Base-by-base conservation (phyloP, 2,888 invertebrate species). In the Lepas anatifera region DNA sequence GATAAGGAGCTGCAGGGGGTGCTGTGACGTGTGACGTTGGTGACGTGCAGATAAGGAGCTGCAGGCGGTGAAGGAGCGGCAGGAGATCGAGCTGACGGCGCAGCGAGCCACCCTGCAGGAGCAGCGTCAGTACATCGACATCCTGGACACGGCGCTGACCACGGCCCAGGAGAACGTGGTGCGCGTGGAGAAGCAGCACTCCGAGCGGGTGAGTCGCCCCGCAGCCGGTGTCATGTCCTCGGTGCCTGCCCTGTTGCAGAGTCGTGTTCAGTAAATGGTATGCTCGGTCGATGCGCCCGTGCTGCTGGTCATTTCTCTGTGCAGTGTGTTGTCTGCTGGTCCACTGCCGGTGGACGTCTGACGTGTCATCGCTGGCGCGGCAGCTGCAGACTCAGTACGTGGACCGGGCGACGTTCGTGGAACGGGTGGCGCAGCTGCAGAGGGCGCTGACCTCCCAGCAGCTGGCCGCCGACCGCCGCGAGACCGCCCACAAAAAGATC, bases 101-200 rank as follows among this genome's bases (percentile, higher is more conserved):
- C 93, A 94, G 79, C 84, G 91, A 75, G 90, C 90, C 25, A 94
- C 94, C 22, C 81, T 95, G 72, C 91, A 93, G 78, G 95, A 95
- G 78, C 95, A 95, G 78, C 84, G 94, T 73, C 92, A 90, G 37
- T 94, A 95, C 80, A 94, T 95, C 78, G 93, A 92, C 77, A 92
- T 95, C 76, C 84, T 95, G 69, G 94, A 95, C 79, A 92, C 89
- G 35, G 95, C 95, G 70, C 84, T 95, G 73, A 90, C 90, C 70
- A 94, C 92, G 81, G 93, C 94, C 10, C 95, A 95, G 81, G 86
- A 89, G 71, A 92, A 92, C 80, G 90, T 94, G 64, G 88, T 92
- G 68, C 85, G 90, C 32, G 83, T 94, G 1, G 94, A 95, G 80
- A 92, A 93, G 78, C 92, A 94, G 85, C 64, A 66, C 64, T n/a